phyloP scores from a whole-genome alignment of 2,888 invertebrate genomes.

The Sarcophaga subvicina region DNA sequence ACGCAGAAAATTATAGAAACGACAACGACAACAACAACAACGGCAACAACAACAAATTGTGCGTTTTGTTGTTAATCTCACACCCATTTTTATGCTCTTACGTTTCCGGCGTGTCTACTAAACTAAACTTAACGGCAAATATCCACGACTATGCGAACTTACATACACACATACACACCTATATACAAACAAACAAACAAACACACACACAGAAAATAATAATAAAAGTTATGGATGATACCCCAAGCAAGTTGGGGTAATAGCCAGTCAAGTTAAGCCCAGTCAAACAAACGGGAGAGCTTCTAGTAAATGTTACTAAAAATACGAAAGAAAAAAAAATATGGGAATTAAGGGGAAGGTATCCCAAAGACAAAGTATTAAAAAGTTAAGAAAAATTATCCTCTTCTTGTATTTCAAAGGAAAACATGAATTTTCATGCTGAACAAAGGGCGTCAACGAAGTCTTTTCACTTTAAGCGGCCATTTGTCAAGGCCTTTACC shows the following conservation, averaged over 20 bases:
- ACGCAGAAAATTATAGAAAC: conserved; percentile 44
- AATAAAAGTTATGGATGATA: conserved; percentile 42
- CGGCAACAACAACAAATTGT: conserved; percentile 24
- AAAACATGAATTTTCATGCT: no score
- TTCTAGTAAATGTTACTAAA: conserved; percentile 8
- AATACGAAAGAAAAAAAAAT: conserved; percentile 12
- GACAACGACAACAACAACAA: background rate
- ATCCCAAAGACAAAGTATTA: background rate
- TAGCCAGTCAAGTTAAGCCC: conserved; percentile 39
- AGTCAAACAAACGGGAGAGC: background rate
- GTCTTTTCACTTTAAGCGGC: no score
- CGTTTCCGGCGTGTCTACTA: conserved; percentile 66
- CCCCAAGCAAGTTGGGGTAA: conserved; percentile 22
- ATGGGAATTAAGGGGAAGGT: background rate
- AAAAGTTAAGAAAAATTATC: no score
- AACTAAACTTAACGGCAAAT: conserved; percentile 13
- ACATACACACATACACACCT: no score
- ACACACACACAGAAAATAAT: conserved; percentile 14
- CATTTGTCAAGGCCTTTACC: no score
- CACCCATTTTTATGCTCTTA: conserved; percentile 45
- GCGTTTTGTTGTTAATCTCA: conserved; percentile 53
- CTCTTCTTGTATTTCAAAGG: no score
- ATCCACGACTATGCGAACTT: background rate
- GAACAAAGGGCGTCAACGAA: no score
- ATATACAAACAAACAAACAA: background rate